phyloP scores from a whole-genome alignment of 2,113 vertebrate species.

The Cebus imitator region DNA sequence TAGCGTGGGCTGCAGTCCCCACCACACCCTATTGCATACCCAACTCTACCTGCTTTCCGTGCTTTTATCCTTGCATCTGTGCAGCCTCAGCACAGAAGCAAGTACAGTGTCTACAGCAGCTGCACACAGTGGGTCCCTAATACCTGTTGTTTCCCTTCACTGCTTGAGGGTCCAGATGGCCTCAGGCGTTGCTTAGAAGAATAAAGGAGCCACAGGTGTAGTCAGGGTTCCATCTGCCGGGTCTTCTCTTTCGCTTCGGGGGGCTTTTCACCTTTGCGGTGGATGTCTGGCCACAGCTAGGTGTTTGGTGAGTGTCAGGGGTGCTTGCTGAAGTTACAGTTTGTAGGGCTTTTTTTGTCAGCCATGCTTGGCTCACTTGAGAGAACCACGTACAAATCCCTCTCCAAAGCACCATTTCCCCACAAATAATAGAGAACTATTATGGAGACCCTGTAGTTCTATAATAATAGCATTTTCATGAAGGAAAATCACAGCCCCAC shows the following conservation, averaged over 20 bases:
- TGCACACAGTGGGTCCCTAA: no score
- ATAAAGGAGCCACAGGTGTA: fast-evolving
- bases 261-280: background rate
- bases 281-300: background rate
- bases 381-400: slow-evolving; percentile 59
- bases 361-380: background rate
- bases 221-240: background rate
- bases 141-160: background rate
- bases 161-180: background rate
- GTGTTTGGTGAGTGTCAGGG: background rate
- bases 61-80: background rate
- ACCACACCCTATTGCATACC: no score
- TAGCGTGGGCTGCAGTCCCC: background rate
- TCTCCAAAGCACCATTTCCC: slow-evolving; percentile 23
- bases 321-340: background rate
- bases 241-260: background rate
- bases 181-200: background rate
- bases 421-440: slow-evolving; percentile 14
- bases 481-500: slow-evolving; percentile 31
- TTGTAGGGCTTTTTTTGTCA: background rate
- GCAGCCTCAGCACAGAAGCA: background rate
- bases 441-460: slow-evolving; percentile 26
- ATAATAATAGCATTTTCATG: slow-evolving; percentile 43
- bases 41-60: background rate
- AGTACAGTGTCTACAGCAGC: background rate